Conservation (phyloP, 2,888 invertebrate genomes). For the Melanostoma scalare region DNA sequence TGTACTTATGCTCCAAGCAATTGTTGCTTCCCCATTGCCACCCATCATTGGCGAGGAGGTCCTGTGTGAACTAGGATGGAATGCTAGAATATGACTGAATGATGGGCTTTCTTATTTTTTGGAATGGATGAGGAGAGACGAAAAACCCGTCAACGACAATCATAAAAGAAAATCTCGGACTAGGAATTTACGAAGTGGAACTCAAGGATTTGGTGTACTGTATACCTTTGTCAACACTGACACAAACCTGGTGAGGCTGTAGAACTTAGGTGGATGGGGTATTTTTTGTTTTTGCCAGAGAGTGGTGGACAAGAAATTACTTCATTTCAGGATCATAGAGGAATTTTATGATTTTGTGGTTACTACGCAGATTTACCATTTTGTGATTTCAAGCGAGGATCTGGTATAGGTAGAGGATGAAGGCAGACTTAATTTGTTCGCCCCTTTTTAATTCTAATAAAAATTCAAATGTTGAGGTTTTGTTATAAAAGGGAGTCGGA, state of each 20-base stretch:
- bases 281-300: conserved; percentile 18
- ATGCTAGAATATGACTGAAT: conserved; percentile 40
- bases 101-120: conserved; percentile 15
- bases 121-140: neutral
- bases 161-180: conserved; percentile 44
- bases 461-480: conserved; percentile 51
- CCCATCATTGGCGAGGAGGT: neutral
- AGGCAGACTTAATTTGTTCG: conserved; percentile 32
- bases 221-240: conserved; percentile 40
- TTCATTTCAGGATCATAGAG: conserved; percentile 42
- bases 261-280: neutral
- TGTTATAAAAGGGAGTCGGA: neutral
- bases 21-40: conserved; percentile 43
- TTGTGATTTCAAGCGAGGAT: too few relatives aligned
- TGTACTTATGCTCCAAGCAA: conserved; percentile 60
- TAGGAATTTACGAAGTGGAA: conserved; percentile 44
- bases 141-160: conserved; percentile 50
- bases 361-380: conserved; percentile 3
- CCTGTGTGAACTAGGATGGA: conserved; percentile 22
- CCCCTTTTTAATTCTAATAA: conserved; percentile 41
- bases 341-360: conserved; percentile 59
- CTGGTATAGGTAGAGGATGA: too few relatives aligned
- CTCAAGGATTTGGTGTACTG: conserved; percentile 35
- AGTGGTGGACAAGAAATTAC: conserved; percentile 32
- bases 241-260: neutral